phyloP scores from a whole-genome alignment of 1,140 invertebrate genomes.

The Pachyrhynchus sulphureomaculatus region DNA sequence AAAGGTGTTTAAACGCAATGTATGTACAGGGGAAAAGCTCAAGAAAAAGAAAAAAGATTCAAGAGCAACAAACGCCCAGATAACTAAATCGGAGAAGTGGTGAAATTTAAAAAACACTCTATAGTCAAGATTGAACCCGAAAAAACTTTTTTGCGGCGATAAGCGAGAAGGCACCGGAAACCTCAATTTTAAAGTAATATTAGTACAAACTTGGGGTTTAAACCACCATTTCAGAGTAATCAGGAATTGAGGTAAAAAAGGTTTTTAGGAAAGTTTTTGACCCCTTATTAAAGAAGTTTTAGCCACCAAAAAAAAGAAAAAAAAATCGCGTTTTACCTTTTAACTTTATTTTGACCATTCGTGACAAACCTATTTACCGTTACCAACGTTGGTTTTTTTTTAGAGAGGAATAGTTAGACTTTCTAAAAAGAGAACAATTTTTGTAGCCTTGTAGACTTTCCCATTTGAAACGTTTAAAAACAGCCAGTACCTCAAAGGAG shows the following conservation, averaged over 20 bases:
- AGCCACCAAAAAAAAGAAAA: too few species aligned
- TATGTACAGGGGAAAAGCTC: slow-evolving; percentile 53
- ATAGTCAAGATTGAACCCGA: slow-evolving; percentile 64
- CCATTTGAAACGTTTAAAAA: too few species aligned
- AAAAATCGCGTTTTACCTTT: too few species aligned
- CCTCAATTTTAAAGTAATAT: slow-evolving; percentile 50
- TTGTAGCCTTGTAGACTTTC: too few species aligned
- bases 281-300: too few species aligned
- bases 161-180: slow-evolving; percentile 54
- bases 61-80: slow-evolving; percentile 3
- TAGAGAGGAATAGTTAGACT: too few species aligned
- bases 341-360: too few species aligned
- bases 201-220: slow-evolving; percentile 21
- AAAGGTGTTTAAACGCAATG: slow-evolving; percentile 63
- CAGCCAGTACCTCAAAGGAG: too few species aligned
- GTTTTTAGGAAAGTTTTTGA: too few species aligned
- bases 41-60: slow-evolving; percentile 47
- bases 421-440: too few species aligned
- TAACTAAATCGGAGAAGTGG: slow-evolving; percentile 30
- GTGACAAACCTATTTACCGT: too few species aligned
- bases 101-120: slow-evolving; percentile 46
- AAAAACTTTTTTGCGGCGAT: slow-evolving; percentile 62
- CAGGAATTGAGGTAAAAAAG: slow-evolving; percentile 23
- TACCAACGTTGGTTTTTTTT: too few species aligned
- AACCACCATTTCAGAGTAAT: not conserved